Percentiles rank a stretch among this genome's conserved stretches.
Conservation (phyloP, 2,888 invertebrate genomes). For the Protodeltote pygarga region DNA sequence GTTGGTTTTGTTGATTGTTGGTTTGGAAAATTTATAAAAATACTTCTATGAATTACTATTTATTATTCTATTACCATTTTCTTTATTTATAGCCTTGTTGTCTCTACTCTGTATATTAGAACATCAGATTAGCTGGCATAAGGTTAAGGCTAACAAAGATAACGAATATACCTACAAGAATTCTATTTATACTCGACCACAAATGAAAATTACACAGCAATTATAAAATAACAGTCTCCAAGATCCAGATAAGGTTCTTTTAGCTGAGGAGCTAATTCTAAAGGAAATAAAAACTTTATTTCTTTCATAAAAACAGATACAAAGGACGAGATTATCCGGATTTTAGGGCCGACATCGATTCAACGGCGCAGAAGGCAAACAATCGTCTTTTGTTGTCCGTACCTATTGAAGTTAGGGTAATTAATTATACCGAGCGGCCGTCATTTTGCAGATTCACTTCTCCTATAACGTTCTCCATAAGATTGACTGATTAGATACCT, state of each 20-base stretch:
- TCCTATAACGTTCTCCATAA: constrained; percentile 60
- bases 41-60: too few species aligned
- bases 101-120: too few species aligned
- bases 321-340: constrained; percentile 81
- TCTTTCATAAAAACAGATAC: constrained; percentile 80
- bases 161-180: neutral
- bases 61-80: too few species aligned
- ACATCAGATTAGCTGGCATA: too few species aligned
- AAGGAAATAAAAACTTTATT: constrained; percentile 79
- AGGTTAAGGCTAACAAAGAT: too few species aligned
- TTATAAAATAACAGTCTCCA: constrained; percentile 29
- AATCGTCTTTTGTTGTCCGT: constrained; percentile 80
- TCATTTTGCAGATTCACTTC: constrained; percentile 79
- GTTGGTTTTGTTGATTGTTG: neutral
- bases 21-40: too few species aligned
- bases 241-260: constrained; percentile 49
- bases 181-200: neutral
- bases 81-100: too few species aligned
- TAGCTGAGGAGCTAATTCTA: constrained; percentile 67
- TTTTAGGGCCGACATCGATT: constrained; percentile 79
- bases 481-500: constrained; percentile 71
- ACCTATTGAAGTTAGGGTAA: constrained; percentile 80
- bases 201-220: constrained; percentile 26
- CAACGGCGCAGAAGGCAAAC: constrained; percentile 79
- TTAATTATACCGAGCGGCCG: constrained; percentile 77